Base-by-base conservation (phyloP, 2,797 vertebrate genomes). In the Myotis vivesi region DNA sequence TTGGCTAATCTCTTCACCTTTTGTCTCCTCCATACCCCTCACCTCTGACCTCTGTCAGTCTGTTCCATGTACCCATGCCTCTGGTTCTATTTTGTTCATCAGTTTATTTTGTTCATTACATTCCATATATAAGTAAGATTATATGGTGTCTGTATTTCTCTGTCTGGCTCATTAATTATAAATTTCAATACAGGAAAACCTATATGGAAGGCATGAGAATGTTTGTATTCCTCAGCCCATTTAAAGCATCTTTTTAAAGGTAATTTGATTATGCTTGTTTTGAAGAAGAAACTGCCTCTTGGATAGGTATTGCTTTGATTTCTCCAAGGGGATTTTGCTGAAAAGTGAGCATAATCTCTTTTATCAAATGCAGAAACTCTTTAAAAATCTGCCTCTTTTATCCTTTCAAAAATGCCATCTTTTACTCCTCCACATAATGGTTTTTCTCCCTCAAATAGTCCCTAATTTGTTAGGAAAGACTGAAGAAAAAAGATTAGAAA, bases 331-430 rank as follows among this genome's bases (percentile, higher is more conserved):
- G 22, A 49, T 59, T 83, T 83, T 84, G 53, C 15, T 89, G 89
- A 71, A 96, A 97, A 46, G 77, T 84, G 51, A 71, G 9, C 8
- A 82, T 49, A 46, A 62, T 64, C 41, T 89, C 49, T 71, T 72
- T 9, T 36, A 75, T 92, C 72, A 75, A n/a, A 87, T 82, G 36
- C 2, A 72, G 36, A 79, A 2, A 5, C 10, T 44, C 33, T 84
- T 80, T 55, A 75, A 89, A 76, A 72, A 76, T 41, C 15, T 84
- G 2, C 44, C 25, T 89, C 13, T n/a, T 79, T 80, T 81, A 44
- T 66, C 59, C n/a, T 80, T 80, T 84, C 19, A 68, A 79, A 80
- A 82, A 84, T 90, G 16, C 55, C 57, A 80, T 69, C 30, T 76
- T 84, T 64, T 87, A 53, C 25, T 75, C 25, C 76, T 19, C 41